A percentile compares a stretch with the other conserved stretches of the same genome.
phyloP scores from a whole-genome alignment of 1,140 invertebrate genomes.

The Palaemon carinicauda region DNA sequence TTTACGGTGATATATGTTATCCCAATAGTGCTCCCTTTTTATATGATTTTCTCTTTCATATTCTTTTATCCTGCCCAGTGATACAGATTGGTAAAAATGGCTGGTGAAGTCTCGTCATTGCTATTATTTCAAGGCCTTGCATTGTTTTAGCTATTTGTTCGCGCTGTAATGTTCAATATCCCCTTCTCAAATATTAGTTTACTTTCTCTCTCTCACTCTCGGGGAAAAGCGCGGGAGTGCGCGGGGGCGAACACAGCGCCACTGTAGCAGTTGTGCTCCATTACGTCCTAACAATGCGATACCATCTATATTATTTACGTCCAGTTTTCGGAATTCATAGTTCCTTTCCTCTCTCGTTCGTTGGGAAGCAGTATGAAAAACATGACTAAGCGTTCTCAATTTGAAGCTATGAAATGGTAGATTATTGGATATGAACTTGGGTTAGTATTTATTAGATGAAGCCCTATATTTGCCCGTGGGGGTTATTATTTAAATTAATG shows the following conservation, averaged over 20 bases:
- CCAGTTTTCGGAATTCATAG: background rate
- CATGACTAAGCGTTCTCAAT: no score
- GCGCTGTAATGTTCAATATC: background rate
- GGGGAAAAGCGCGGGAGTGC: background rate
- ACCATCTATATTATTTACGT: conserved; percentile 28
- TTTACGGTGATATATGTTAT: no score
- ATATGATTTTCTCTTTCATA: no score
- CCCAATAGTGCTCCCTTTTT: no score
- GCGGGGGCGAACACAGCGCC: background rate
- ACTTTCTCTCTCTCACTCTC: background rate
- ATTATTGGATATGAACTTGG: background rate
- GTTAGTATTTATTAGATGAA: no score
- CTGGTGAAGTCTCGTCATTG: no score
- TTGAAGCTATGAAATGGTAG: background rate
- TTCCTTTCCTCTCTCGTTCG: background rate
- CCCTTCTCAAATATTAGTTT: background rate
- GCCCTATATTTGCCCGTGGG: no score
- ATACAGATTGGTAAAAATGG: no score
- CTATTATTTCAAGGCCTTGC: no score
- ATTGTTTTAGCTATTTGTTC: background rate
- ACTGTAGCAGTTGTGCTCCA: conserved; percentile 21
- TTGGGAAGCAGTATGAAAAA: background rate
- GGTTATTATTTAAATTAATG: no score
- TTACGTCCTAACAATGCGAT: conserved; percentile 30
- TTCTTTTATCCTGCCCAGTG: no score